Evolutionary conservation across 2,888 invertebrate genomes (phyloP).

Genomic region (Micropterix aruncella): DNA sequence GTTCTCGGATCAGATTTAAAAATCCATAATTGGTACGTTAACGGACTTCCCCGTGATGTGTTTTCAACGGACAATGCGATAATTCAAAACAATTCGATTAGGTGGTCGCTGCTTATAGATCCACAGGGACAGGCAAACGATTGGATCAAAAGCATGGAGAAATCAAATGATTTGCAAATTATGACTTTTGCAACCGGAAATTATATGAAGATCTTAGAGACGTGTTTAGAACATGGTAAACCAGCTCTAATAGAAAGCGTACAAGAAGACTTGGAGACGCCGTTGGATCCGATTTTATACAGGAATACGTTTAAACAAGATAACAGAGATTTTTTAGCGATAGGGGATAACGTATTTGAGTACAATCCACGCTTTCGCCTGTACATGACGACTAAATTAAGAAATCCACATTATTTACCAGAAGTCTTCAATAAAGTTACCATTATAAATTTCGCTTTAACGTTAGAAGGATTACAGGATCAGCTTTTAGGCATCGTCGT

Average conservation of each 20-base stretch:
- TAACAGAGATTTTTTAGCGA: conserved; percentile 57
- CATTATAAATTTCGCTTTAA: conserved; percentile 71
- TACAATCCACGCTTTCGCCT: conserved; percentile 63
- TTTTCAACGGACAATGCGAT: conserved; percentile 80
- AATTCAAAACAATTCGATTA: conserved; percentile 63
- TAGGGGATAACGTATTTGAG: conserved; percentile 66
- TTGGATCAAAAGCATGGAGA: conserved; percentile 78
- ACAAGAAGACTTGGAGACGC: conserved; percentile 62
- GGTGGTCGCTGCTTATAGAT: conserved; percentile 71
- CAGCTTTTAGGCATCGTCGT: conserved; percentile 75
- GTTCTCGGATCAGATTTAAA: conserved; percentile 76
- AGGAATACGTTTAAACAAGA: conserved; percentile 63
- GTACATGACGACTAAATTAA: conserved; percentile 69
- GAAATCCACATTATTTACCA: conserved; percentile 76
- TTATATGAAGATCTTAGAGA: conserved; percentile 64
- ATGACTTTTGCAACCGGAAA: conserved; percentile 61
- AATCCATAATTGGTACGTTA: conserved; percentile 76
- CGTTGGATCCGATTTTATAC: conserved; percentile 61
- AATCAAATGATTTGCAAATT: conserved; percentile 50
- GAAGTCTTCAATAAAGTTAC: conserved; percentile 76
- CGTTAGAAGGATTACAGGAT: conserved; percentile 69
- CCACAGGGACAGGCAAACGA: conserved; percentile 77
- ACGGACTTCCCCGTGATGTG: conserved; percentile 63
- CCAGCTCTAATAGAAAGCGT: conserved; percentile 68
- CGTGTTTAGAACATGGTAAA: conserved; percentile 60